Conservation (phyloP, 2,888 invertebrate species). For the Volucella inanis region DNA sequence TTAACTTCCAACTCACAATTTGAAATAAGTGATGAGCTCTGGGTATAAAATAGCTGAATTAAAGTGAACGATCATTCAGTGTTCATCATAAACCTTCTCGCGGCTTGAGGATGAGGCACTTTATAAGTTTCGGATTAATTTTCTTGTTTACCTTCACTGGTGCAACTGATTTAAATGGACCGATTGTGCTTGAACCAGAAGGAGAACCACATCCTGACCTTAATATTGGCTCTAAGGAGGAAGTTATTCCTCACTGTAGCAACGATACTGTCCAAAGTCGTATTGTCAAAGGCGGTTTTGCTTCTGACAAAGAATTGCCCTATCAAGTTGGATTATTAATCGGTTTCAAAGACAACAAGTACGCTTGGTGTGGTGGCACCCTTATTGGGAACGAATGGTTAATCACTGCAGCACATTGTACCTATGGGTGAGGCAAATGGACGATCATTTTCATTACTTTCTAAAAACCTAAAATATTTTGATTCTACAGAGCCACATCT, state of each 20-base stretch:
- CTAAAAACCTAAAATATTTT: neutral
- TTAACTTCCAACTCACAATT: too few relatives aligned
- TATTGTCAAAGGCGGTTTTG: slow-evolving; percentile 6
- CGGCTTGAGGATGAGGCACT: neutral
- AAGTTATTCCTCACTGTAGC: slow-evolving; percentile 4
- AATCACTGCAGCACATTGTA: slow-evolving; percentile 82
- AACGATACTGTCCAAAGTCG: neutral
- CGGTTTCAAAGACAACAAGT: slow-evolving; percentile 79
- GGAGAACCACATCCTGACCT: neutral
- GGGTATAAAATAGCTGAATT: too few relatives aligned
- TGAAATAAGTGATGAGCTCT: too few relatives aligned
- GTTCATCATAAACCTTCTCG: too few relatives aligned
- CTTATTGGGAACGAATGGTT: slow-evolving; percentile 81
- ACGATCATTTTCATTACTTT: neutral
- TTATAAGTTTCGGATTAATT: neutral
- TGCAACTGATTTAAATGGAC: neutral
- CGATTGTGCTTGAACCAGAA: neutral
- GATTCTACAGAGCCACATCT: neutral
- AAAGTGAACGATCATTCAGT: too few relatives aligned
- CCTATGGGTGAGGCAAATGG: slow-evolving; percentile 78
- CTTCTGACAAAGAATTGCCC: slow-evolving; percentile 78
- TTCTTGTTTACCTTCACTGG: neutral
- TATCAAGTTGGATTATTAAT: slow-evolving; percentile 81
- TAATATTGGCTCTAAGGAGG: neutral
- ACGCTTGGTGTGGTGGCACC: slow-evolving; percentile 81